Evolutionary conservation across 2,888 invertebrate species (phyloP).

Genomic region (Andrena flavipes): DNA sequence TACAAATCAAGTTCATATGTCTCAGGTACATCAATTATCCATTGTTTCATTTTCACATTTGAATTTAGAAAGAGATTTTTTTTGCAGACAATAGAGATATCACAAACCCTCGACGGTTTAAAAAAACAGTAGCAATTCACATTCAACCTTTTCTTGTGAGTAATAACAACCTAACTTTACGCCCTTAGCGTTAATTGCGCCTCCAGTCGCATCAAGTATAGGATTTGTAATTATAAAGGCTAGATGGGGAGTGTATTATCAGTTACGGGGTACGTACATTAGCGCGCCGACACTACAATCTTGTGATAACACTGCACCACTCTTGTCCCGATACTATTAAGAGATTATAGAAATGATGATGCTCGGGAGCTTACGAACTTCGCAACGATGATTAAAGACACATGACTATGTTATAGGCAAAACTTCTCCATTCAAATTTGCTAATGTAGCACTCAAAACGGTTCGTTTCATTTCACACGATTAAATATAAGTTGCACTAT

Average conservation of each 20-base stretch:
- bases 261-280: constrained; percentile 37
- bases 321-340: constrained; percentile 36
- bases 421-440: too few relatives aligned
- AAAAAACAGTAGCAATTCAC: too few relatives aligned
- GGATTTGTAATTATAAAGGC: constrained; percentile 32
- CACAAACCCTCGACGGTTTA: too few relatives aligned
- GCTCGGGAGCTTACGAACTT: not conserved
- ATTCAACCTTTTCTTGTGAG: too few relatives aligned
- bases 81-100: too few relatives aligned
- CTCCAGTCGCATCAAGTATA: not conserved
- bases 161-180: not conserved
- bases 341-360: constrained; percentile 38
- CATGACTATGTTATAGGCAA: not conserved
- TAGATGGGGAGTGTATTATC: constrained; percentile 7
- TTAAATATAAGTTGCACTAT: too few relatives aligned
- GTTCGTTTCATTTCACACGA: too few relatives aligned
- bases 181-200: constrained; percentile 4
- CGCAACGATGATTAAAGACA: constrained; percentile 1
- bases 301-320: constrained; percentile 31
- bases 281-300: constrained; percentile 27
- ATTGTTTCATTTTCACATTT: too few relatives aligned
- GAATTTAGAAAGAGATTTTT: too few relatives aligned
- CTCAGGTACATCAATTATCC: too few relatives aligned
- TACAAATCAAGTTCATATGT: too few relatives aligned
- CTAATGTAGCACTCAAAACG: too few relatives aligned